Evolutionary conservation across 1,140 invertebrate species (phyloP), one percentile per base, ranked within the genome.

Genomic region (Drosophila elegans): DNA sequence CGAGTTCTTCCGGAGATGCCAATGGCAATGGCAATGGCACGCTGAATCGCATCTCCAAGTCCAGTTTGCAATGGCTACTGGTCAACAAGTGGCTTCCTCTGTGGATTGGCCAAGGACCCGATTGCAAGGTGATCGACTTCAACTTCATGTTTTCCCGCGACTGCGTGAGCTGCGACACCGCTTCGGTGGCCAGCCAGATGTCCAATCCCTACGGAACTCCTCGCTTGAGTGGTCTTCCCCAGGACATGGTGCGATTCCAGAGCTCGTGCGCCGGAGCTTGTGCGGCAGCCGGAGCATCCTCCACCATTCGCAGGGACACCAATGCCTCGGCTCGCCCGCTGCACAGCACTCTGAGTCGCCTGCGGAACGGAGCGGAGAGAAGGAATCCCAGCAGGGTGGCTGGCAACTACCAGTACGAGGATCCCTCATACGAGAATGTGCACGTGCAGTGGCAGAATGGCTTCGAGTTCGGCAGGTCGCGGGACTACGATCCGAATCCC

Each of bases 71-170:
- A 76, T 94, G 94, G 94, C 80, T 94, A 4, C 75, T 94, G 52
- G 93, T 94, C 0, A 94, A 94, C 78, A 94, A 94, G 66, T 94
- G 94, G 94, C 74, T 94, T 44, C 94, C 94, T 0, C 61, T 94
- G 21, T 94, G 94, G 94, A 94, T 94, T 52, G 93, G 93, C 11
- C 94, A 94, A 62, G 93, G 93, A 25, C 91, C 93, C 6, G 94
- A 94, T 63, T 94, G 94, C 81, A 93, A 94, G 75, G 76, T 94
- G n/a, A 93, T 94, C 39, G 94, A 94, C 91, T 94, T 94, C 21
- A 93, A 93, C 54, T 93, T 93, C 38, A 92, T 92, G 92, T 92
- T 92, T 48, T 92, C 91, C 2, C 86, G 92, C 1, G 92, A 92
- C 41, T 92, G 91, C 63, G 91, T 90, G 2, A 85, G 84, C 48